A percentile compares a stretch with the other conserved stretches of the same genome.
These are phyloP conservation scores for Halisarca cf. caerulea DNA, from an alignment of 37 sponge, comb jelly and placozoan species.

Conservation along the genomic window DNA sequence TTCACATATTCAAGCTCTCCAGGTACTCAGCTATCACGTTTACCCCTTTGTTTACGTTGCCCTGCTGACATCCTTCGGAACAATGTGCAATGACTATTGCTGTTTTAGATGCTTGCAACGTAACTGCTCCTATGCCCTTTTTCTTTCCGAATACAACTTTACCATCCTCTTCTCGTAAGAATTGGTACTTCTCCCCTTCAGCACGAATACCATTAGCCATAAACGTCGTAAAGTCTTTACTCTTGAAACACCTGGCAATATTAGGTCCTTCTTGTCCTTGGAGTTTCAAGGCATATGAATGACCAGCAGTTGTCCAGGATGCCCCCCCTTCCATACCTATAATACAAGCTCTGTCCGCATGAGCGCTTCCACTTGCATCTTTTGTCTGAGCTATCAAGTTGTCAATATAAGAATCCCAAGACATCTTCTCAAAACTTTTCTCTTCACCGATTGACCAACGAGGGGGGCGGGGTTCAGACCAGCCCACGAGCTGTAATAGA, in stretches of 20 bases:
- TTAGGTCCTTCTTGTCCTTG: slow-evolving; percentile 43
- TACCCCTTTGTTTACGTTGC: slow-evolving; percentile 79
- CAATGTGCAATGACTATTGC: slow-evolving; percentile 85
- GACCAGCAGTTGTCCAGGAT: slow-evolving; percentile 64
- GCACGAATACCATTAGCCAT: slow-evolving; percentile 50
- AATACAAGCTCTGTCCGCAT: slow-evolving; percentile 70
- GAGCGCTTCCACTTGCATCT: slow-evolving; percentile 55
- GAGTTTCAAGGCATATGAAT: slow-evolving; percentile 56
- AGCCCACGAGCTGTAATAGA: neutral
- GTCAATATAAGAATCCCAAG: slow-evolving; percentile 87
- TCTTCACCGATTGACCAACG: no score
- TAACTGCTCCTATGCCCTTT: slow-evolving; percentile 70
- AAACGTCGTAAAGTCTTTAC: slow-evolving; percentile 81
- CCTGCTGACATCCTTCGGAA: slow-evolving; percentile 87
- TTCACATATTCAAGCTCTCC: slow-evolving; percentile 72
- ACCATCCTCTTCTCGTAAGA: slow-evolving; percentile 75
- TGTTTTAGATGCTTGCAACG: slow-evolving; percentile 78
- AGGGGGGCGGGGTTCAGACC: neutral
- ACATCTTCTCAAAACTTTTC: slow-evolving; percentile 39
- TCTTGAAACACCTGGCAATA: slow-evolving; percentile 70
- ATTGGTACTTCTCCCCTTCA: slow-evolving; percentile 73
- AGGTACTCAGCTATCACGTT: slow-evolving; percentile 84
- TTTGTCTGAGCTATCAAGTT: slow-evolving; percentile 83
- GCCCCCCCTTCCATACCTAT: slow-evolving; percentile 84
- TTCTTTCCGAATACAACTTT: slow-evolving; percentile 73